These are phyloP conservation scores for Adrianichthys oophorus DNA, from an alignment of 2,797 vertebrate species.

Conservation along the genomic window DNA sequence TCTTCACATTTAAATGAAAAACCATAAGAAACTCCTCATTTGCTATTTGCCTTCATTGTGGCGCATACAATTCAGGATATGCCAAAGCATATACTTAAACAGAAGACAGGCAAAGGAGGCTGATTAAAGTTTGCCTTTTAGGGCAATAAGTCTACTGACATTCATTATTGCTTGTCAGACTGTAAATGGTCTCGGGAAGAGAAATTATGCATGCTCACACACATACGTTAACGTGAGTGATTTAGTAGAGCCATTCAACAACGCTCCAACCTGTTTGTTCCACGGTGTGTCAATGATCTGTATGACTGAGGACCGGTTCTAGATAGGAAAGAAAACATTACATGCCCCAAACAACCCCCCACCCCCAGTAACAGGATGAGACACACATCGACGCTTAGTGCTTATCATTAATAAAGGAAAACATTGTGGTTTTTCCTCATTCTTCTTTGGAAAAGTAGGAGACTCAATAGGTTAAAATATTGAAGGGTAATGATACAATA, in stretches of 20 bases:
- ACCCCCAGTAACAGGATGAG: slow-evolving; percentile 7
- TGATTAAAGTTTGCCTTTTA: slow-evolving; percentile 87
- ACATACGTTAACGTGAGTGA: slow-evolving; percentile 72
- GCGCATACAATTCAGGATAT: slow-evolving; percentile 71
- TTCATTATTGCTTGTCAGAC: slow-evolving; percentile 85
- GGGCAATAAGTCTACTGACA: slow-evolving; percentile 82
- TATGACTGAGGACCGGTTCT: slow-evolving; percentile 46
- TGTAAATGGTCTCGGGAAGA: slow-evolving; percentile 76
- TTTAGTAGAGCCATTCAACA: slow-evolving; percentile 58
- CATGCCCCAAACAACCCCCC: not conserved
- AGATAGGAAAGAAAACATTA: slow-evolving; percentile 18
- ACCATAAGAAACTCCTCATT: slow-evolving; percentile 75
- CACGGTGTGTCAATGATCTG: slow-evolving; percentile 49
- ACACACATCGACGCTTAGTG: slow-evolving; percentile 5
- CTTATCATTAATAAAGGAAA: slow-evolving; percentile 45
- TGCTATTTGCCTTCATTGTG: slow-evolving; percentile 77
- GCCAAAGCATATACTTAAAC: slow-evolving; percentile 78
- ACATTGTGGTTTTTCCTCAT: slow-evolving; percentile 41
- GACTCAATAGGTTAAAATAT: too few species aligned
- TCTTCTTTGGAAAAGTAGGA: not conserved
- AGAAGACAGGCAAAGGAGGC: slow-evolving; percentile 69
- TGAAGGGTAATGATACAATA: too few species aligned
- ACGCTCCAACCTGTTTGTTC: slow-evolving; percentile 71
- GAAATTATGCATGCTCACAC: slow-evolving; percentile 79
- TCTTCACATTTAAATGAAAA: slow-evolving; percentile 80